Evolutionary conservation across 2,797 vertebrate species (phyloP), one percentile per base, ranked within the genome.

Genomic region (Phataginus tricuspis): DNA sequence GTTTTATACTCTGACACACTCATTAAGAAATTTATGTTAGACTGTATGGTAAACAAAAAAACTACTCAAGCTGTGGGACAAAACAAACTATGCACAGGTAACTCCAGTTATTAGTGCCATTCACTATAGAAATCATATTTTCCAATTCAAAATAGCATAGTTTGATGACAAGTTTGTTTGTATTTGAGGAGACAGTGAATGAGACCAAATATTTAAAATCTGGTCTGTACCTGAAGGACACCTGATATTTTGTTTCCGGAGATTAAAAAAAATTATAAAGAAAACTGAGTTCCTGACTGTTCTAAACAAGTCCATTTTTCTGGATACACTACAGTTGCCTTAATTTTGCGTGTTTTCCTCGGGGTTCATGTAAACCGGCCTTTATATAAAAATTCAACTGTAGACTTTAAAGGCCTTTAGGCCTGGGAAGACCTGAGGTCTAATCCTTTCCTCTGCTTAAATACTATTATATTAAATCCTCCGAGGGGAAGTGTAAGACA

Each of bases 71-170:
- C 53, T 83, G 45, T 53, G 74, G 13, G 69, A 90, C 12, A 86
- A 75, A 89, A 96, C 57, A 49, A 37, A 95, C 42, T 42, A 57
- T 64, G 61, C 49, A 89, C 37, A 91, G 34, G 12, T 80, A 83
- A 91, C 57, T 80, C 34, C 59, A 75, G 51, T 78, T 83, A 85
- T 10, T 39, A n/a, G 61, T 86, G 0, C 1, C 55, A 37, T 39
- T 96, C 69, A 55, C 86, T 91, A 57, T 45, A 31, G 80, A 51
- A 51, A 77, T 68, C 53, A 7, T 80, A 91, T 85, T 95, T 96
- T 57, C 51, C 49, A 87, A n/a, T 64, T 71, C 21, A 89, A 69
- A 86, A 37, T 51, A 64, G 19, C 39, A 39, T 45, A 31, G 31
- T 78, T 92, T 83, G 57, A 66, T 39, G 63, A 31, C 66, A 68